Percentiles rank a stretch among this genome's conserved stretches.
These are phyloP conservation scores for Ceratotherium simum DNA, from an alignment of 2,113 vertebrate species.

Conservation along the genomic window DNA sequence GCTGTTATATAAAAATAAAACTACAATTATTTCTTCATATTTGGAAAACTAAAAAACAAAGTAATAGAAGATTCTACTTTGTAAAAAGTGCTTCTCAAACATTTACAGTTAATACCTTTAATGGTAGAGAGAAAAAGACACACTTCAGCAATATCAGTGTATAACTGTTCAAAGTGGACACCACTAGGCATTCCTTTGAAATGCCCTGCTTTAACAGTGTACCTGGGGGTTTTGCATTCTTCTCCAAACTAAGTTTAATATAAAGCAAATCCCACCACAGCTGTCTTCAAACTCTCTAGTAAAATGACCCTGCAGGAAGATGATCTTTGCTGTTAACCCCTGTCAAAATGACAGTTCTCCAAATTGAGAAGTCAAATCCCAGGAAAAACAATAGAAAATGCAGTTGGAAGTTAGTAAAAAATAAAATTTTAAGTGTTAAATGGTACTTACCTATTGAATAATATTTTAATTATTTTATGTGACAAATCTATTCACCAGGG, in stretches of 20 bases:
- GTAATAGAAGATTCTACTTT: background rate
- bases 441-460: background rate
- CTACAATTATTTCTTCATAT: background rate
- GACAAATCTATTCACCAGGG: background rate
- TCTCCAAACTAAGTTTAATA: background rate
- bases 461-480: background rate
- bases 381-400: background rate
- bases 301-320: background rate
- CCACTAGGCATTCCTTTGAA: background rate
- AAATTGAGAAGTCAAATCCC: background rate
- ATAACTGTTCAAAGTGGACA: background rate
- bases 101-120: background rate
- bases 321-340: background rate
- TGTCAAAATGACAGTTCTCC: slow-evolving; percentile 12
- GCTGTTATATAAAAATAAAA: background rate
- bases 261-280: background rate
- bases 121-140: background rate
- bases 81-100: background rate
- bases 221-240: background rate
- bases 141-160: background rate
- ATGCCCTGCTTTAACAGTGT: background rate
- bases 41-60: background rate
- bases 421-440: background rate
- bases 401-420: background rate
- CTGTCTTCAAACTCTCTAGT: background rate